phyloP scores from a whole-genome alignment of 2,888 invertebrate species.

The Theretra japonica region DNA sequence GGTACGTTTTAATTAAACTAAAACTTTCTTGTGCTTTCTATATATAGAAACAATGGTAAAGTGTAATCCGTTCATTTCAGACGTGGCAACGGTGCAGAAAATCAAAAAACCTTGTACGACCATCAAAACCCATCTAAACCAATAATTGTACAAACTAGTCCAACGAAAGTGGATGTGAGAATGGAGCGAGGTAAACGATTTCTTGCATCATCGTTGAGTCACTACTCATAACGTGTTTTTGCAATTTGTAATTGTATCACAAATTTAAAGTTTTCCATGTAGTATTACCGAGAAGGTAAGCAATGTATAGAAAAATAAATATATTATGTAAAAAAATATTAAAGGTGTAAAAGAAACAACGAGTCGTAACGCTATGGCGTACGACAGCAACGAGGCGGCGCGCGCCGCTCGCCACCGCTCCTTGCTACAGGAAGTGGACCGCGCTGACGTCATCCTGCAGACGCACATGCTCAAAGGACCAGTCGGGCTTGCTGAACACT shows the following conservation, averaged over 20 bases:
- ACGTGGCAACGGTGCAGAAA: constrained; percentile 62
- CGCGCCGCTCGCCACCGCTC: constrained; percentile 86
- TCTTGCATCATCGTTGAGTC: not conserved
- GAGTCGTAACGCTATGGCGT: constrained; percentile 52
- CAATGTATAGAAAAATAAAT: no score
- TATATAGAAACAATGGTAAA: constrained; percentile 9
- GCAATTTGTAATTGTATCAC: no score
- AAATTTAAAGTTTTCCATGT: no score
- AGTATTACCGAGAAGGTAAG: no score
- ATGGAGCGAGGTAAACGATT: constrained; percentile 71
- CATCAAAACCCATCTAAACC: constrained; percentile 86
- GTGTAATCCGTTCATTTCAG: constrained; percentile 47
- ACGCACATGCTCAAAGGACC: constrained; percentile 85
- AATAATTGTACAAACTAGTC: constrained; percentile 86
- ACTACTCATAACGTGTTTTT: no score
- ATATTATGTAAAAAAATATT: not conserved
- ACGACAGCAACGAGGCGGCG: constrained; percentile 85
- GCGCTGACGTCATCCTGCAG: constrained; percentile 88
- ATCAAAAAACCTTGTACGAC: constrained; percentile 74
- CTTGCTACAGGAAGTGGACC: constrained; percentile 87
- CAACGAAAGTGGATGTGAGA: constrained; percentile 70
- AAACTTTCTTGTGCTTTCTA: constrained; percentile 3
- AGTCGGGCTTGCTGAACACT: constrained; percentile 83
- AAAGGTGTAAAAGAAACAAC: constrained; percentile 56
- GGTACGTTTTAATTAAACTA: constrained; percentile 52